Base-by-base conservation (phyloP, 1,140 invertebrate species). In the Aphelenchoides fujianensis region DNA sequence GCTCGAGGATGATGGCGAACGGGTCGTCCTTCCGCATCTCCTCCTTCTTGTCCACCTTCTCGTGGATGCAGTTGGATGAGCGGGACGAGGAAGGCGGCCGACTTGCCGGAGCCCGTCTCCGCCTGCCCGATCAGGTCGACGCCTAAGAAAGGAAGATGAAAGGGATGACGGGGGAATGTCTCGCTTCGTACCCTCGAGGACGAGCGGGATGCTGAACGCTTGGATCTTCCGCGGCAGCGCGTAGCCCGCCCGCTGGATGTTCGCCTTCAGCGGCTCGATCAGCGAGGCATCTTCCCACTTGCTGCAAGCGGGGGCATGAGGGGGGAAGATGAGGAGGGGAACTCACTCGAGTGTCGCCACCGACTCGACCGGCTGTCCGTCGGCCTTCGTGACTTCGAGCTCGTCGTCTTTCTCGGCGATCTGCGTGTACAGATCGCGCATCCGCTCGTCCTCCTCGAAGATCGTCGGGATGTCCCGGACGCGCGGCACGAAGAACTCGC, bases 31-130 rank as follows among this genome's bases (percentile, higher is more conserved):
- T 97, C 78, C 91, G 90, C 62, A 91, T 87, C 23, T 52, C 41
- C n/a, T 41, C 55, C 41, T 69, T 53, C 41, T 79, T 78, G 85
- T 89, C 87, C 85, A 92, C 90, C 64, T 85, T 89, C 87, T 85
- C 92, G 90, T 83, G 92, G 83, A 93, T 95, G 86, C 97, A 92
- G 85, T 92, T 91, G 88, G 73, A 98, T 88, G 81, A 97, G 95
- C 71, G 95, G 95, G 83, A 97, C 89, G 80, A 97, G 86, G 85
- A 97, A 98, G 70, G 95, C 95, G 76, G 95, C 95, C 64, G 95
- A 97, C 88, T 97, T 98, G 73, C 94, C 94, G 80, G 91, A 72
- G 34, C 83, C 83, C 23, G 82, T 84, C 64, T 83, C 79, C 31
- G 83, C 77, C 55, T 82, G 80, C 31, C 70, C 79, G 52, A 81